Evolutionary conservation across 2,797 vertebrate species (phyloP).

Genomic region (Acomys russatus): DNA sequence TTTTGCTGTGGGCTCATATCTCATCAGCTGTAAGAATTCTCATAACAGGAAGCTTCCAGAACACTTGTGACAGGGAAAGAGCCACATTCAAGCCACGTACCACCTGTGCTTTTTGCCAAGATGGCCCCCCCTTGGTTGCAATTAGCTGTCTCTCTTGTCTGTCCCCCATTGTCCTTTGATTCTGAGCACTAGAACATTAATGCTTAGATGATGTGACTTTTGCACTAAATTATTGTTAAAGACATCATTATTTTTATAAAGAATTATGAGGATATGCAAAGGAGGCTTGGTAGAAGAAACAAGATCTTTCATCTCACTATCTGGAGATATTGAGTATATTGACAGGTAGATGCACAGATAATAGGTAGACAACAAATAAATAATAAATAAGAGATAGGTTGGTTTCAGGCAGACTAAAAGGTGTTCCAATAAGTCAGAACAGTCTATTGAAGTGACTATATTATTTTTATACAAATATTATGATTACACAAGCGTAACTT

Average conservation of each 20-base stretch:
- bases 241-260: not conserved
- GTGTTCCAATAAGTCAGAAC: constrained; percentile 7
- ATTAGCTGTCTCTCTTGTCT: not conserved
- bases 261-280: not conserved
- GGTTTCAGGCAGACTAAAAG: not conserved
- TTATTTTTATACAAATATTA: constrained; percentile 28
- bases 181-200: not conserved
- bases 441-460: constrained; percentile 18
- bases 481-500: not conserved
- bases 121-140: not conserved
- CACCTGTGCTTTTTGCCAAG: rapidly evolving
- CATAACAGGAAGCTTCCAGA: not conserved
- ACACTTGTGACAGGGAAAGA: not conserved
- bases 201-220: constrained; percentile 1
- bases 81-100: not conserved
- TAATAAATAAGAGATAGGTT: not conserved
- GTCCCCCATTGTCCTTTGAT: not conserved
- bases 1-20: not conserved
- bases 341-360: not conserved
- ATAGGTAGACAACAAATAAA: not conserved
- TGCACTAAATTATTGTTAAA: constrained; percentile 1
- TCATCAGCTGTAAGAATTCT: not conserved
- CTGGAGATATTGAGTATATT: not conserved
- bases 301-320: not conserved
- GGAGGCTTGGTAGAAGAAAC: not conserved